These are phyloP conservation scores for Macaca mulatta DNA, from an alignment of 2,113 vertebrate species.

Conservation along the genomic window DNA sequence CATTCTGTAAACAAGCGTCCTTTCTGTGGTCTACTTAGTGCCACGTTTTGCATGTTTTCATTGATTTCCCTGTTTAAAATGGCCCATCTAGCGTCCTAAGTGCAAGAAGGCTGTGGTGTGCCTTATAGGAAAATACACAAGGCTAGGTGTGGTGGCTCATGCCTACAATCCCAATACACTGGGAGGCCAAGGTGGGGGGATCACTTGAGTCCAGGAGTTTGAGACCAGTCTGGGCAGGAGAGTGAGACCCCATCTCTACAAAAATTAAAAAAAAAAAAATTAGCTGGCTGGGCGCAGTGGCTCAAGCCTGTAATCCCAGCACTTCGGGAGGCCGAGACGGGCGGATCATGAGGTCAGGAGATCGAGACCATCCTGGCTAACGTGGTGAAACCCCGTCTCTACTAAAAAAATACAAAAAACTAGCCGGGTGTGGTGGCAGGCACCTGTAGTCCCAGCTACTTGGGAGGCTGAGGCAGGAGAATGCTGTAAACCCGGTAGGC, in stretches of 20 bases:
- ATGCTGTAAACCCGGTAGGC: accelerated
- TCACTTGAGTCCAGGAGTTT: neutral
- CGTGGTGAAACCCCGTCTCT: too few species aligned
- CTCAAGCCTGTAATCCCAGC: neutral
- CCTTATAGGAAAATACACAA: neutral
- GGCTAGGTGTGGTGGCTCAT: neutral
- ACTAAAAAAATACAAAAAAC: too few species aligned
- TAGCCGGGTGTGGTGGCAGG: too few species aligned
- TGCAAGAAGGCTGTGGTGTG: neutral
- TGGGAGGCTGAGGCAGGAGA: too few species aligned
- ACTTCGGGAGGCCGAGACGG: neutral
- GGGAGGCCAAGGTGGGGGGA: neutral
- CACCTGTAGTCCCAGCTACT: too few species aligned
- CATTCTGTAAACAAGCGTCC: neutral
- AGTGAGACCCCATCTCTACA: neutral
- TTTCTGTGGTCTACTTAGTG: neutral
- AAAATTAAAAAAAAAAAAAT: neutral
- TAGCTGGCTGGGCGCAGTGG: neutral
- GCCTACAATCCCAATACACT: neutral
- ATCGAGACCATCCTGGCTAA: too few species aligned
- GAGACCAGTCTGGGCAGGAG: neutral
- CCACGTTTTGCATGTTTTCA: neutral
- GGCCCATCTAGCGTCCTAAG: neutral
- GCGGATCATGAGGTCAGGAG: neutral
- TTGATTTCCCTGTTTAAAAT: neutral